Evolutionary conservation across 2,797 vertebrate genomes (phyloP).

Genomic region (Serranus cabrilla): DNA sequence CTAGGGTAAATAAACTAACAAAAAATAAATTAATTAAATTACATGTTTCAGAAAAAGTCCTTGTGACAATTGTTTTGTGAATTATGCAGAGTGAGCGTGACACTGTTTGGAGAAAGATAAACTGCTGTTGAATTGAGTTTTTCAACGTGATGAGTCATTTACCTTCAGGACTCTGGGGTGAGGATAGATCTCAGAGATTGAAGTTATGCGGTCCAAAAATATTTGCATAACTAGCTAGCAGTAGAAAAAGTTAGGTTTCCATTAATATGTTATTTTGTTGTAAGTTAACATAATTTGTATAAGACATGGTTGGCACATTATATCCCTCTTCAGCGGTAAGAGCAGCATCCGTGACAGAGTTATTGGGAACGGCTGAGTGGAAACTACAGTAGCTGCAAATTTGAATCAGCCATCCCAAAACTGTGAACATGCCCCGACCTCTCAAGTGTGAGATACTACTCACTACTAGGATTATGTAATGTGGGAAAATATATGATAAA

Average conservation of each 20-base stretch:
- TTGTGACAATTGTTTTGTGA: slow-evolving; percentile 10
- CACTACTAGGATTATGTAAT: not conserved
- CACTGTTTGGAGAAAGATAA: slow-evolving; percentile 16
- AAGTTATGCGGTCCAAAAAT: not conserved
- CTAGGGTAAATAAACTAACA: not conserved
- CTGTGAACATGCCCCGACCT: not conserved
- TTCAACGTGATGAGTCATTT: not conserved
- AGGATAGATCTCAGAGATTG: not conserved
- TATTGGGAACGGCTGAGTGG: not conserved
- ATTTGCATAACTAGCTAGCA: not conserved
- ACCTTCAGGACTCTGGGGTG: not conserved
- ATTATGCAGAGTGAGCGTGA: not conserved
- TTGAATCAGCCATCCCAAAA: slow-evolving; percentile 2
- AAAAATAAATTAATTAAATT: not conserved
- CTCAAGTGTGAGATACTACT: not conserved
- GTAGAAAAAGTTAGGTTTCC: not conserved
- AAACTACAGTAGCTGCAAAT: not conserved
- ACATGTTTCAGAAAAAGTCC: not conserved
- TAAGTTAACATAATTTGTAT: too few relatives aligned
- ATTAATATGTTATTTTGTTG: too few relatives aligned
- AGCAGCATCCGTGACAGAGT: too few relatives aligned
- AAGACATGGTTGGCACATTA: too few relatives aligned
- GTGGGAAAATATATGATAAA: too few relatives aligned
- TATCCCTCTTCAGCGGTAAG: too few relatives aligned
- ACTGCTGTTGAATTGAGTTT: slow-evolving; percentile 11